Evolutionary conservation across 2,797 vertebrate species (phyloP).

Genomic region (Myotis planiceps): DNA sequence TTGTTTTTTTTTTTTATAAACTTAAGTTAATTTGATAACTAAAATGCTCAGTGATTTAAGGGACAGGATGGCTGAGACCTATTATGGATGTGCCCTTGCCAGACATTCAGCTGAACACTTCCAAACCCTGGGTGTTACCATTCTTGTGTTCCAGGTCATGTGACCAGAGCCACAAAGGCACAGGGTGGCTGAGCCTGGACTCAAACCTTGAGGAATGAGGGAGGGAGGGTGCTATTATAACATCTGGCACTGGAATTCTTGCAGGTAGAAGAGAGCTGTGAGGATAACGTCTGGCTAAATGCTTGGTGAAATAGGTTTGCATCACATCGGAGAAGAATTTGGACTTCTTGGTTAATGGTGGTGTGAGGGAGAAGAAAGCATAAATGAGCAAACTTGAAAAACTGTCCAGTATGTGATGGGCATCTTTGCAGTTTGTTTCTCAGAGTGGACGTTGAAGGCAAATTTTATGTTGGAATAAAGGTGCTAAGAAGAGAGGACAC

Average conservation of each 20-base stretch:
- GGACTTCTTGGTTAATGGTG: neutral
- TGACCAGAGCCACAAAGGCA: neutral
- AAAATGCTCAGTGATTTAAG: neutral
- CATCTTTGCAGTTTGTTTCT: neutral
- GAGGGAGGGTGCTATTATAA: neutral
- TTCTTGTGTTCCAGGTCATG: neutral
- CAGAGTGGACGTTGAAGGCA: neutral
- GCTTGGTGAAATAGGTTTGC: too few species aligned
- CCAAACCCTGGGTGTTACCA: neutral
- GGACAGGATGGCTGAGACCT: neutral
- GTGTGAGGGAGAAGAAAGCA: neutral
- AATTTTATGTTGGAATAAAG: neutral
- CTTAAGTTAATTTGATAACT: neutral
- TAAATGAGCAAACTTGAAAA: neutral
- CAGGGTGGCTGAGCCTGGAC: neutral
- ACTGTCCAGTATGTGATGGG: too few species aligned
- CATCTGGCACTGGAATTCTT: neutral
- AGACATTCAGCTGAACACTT: too few species aligned
- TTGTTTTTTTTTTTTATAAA: neutral
- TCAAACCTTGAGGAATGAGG: neutral
- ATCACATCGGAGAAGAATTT: neutral
- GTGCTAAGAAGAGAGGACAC: neutral
- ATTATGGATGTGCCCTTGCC: too few species aligned
- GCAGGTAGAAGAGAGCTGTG: neutral
- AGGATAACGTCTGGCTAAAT: neutral